A percentile compares a stretch with the other conserved stretches of the same genome.
Evolutionary conservation across 2,888 invertebrate species (phyloP).

Genomic region (Tenthredo livida): DNA sequence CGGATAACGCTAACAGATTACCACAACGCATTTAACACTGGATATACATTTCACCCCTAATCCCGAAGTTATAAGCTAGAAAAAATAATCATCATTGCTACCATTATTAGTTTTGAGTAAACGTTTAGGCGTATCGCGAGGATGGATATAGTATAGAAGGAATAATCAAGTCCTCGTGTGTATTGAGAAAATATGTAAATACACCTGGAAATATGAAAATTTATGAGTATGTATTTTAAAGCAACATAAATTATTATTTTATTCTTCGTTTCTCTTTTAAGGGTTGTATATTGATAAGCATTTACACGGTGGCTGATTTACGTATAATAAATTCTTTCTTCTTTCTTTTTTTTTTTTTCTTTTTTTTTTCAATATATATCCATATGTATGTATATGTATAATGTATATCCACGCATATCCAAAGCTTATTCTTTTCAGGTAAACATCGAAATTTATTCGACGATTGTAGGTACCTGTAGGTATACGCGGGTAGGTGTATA

Average conservation of each 20-base stretch:
- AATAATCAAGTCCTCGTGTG: not conserved
- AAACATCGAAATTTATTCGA: not conserved
- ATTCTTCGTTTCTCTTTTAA: not conserved
- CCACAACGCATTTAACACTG: slow-evolving; percentile 70
- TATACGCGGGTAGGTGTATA: not conserved
- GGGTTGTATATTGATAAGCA: slow-evolving; percentile 10
- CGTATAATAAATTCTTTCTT: not conserved
- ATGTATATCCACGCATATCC: not conserved
- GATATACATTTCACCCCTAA: slow-evolving; percentile 54
- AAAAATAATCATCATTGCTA: not conserved
- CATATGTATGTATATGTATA: not conserved
- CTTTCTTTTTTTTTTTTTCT: not conserved
- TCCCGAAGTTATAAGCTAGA: not conserved
- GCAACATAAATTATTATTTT: not conserved
- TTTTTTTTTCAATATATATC: not conserved
- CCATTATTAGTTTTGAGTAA: not conserved
- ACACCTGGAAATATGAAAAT: not conserved
- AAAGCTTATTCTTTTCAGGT: not conserved
- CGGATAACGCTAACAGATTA: slow-evolving; percentile 75
- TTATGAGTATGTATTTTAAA: not conserved
- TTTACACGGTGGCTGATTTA: not conserved
- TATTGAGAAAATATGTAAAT: not conserved
- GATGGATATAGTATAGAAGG: not conserved
- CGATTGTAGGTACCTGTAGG: not conserved
- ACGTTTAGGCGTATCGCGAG: not conserved